Base-by-base conservation (phyloP, 1,140 invertebrate genomes). In the Magallana gigas region DNA sequence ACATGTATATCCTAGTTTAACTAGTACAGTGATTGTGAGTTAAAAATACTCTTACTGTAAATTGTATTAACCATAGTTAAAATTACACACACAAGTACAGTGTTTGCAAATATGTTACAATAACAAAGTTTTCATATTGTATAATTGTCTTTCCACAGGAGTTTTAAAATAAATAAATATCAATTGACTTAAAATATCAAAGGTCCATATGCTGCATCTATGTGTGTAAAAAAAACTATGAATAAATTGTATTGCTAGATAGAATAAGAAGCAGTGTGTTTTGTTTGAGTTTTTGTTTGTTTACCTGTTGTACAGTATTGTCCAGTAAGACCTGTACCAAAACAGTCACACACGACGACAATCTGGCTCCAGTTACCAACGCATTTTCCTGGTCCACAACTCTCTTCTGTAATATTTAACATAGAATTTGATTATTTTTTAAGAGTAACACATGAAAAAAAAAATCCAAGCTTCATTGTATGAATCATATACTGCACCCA, bases 251-350 rank as follows among this genome's bases (percentile, higher is more conserved):
- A n/a, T 64, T 18, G 8, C 14, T n/a, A 16, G 14, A 16, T 16
- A n/a, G 60, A 64, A 64, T 18, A 1, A 64, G 14, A 64, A 60
- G 36, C 36, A 48, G 36, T 48, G 36, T 48, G 36, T 48, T 48
- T 48, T 48, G 36, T 5, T 16, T 64, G 14, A 16, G 14, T 18
- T n/a, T 16, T 5, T n/a, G 14, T 64, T 18, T 18, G 4, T 8
- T 64, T 64, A 64, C 60, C 60, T 64, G 11, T 64, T 64, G 60
- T 64, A 6, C 60, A 64, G 60, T 64, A 64, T n/a, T 64, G 60
- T 1, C 60, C 60, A 64, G 16, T 64, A 4, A 64, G 60, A n/a
- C 60, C 60, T 7, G 60, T 64, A 18, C 60, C 60, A 64, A 64
- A 16, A 64, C 60, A 64, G 18, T 64, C 60, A 64, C 60, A 64